A percentile compares a stretch with the other conserved stretches of the same genome.
Conservation (phyloP, 2,797 vertebrate genomes). For the Mormyrus proboscirostris region DNA sequence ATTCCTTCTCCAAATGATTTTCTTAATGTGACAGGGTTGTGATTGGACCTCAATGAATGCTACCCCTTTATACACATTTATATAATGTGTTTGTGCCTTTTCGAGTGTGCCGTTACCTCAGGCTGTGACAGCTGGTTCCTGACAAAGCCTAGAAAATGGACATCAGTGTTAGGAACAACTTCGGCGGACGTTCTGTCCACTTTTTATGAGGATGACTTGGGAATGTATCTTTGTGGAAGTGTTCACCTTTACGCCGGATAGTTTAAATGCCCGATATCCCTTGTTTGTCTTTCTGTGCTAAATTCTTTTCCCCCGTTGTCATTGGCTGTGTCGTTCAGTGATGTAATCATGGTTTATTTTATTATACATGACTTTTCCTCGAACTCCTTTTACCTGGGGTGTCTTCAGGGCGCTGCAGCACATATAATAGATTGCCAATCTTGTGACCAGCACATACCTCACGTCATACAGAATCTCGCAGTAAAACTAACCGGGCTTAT, state of each 20-base stretch:
- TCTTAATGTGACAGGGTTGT: conserved; percentile 41
- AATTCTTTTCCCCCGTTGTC: not conserved
- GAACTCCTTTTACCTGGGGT: not conserved
- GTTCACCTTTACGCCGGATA: not conserved
- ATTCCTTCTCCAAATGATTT: conserved; percentile 43
- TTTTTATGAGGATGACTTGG: not conserved
- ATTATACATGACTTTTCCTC: not conserved
- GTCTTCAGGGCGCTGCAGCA: not conserved
- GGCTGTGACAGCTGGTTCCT: conserved; percentile 49
- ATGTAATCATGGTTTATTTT: not conserved
- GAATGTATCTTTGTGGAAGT: not conserved
- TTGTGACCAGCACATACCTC: not conserved
- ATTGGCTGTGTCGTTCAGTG: not conserved
- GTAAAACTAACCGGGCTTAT: not conserved
- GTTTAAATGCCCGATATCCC: not conserved
- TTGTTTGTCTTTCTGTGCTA: not conserved
- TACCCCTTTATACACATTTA: conserved; percentile 18
- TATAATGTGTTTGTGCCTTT: conserved; percentile 19
- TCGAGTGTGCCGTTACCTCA: conserved; percentile 37
- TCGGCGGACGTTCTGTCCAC: not conserved
- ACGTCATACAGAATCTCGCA: not conserved
- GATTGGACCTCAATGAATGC: conserved; percentile 25
- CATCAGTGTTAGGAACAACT: not conserved
- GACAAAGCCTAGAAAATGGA: not conserved
- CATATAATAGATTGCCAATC: not conserved